Conservation (phyloP, 2,797 vertebrate genomes). For the Crenuchus spilurus region DNA sequence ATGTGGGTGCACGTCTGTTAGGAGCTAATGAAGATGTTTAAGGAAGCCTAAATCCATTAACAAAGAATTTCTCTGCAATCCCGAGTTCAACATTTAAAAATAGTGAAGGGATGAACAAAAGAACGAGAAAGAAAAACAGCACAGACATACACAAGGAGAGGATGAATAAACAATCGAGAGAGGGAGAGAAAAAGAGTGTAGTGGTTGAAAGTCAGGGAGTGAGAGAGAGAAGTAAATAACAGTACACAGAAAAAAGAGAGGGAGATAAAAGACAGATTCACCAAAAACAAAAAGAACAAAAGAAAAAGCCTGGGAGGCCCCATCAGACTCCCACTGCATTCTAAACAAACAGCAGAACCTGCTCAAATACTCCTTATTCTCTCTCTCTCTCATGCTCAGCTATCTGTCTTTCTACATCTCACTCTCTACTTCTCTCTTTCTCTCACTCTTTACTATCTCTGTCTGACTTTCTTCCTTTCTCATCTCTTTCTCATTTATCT, state of each 20-base stretch:
- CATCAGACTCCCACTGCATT: slow-evolving; percentile 18
- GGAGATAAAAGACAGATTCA: background rate
- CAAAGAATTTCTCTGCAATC: slow-evolving; percentile 9
- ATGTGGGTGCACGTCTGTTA: slow-evolving; percentile 33
- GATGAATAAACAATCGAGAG: slow-evolving; percentile 15
- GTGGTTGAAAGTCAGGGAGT: background rate
- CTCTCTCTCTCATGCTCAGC: too few relatives aligned
- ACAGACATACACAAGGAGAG: background rate
- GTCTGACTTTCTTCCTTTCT: too few relatives aligned
- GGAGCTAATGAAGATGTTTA: slow-evolving; percentile 47
- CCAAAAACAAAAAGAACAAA: slow-evolving; percentile 14
- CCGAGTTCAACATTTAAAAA: background rate
- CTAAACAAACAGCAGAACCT: slow-evolving; percentile 34
- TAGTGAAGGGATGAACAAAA: background rate
- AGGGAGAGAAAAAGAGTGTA: background rate
- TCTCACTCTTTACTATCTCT: background rate
- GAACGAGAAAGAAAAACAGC: background rate
- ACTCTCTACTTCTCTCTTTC: background rate
- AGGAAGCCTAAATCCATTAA: slow-evolving; percentile 51
- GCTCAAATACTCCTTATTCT: background rate
- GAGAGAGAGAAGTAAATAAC: slow-evolving; percentile 6
- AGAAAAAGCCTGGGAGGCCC: slow-evolving; percentile 27
- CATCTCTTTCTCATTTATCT: background rate
- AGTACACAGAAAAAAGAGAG: slow-evolving; percentile 5
- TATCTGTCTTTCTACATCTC: too few relatives aligned